phyloP scores from a whole-genome alignment of 2,888 invertebrate genomes.

The Cotesia congregata region DNA sequence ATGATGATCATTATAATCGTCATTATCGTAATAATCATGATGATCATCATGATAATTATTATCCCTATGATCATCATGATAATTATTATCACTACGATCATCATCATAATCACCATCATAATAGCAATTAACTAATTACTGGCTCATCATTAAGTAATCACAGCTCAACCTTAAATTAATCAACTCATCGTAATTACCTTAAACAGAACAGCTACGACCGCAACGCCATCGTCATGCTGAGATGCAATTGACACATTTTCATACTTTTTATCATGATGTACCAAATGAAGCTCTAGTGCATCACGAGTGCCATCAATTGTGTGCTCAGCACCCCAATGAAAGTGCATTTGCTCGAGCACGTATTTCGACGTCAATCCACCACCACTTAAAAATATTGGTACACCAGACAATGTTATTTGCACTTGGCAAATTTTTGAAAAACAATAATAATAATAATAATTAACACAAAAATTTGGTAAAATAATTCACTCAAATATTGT shows the following conservation, averaged over 20 bases:
- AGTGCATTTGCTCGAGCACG: conserved; percentile 81
- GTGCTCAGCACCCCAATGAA: conserved; percentile 90
- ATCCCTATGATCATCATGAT: too few species aligned
- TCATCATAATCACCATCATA: too few species aligned
- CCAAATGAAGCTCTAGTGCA: conserved; percentile 78
- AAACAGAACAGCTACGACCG: conserved; percentile 77
- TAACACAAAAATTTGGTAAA: background rate
- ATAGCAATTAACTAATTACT: too few species aligned
- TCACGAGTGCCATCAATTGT: conserved; percentile 77
- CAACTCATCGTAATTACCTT: conserved; percentile 68
- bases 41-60: too few species aligned
- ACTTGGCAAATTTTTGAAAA: conserved; percentile 47
- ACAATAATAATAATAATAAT: conserved; percentile 8
- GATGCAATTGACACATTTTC: conserved; percentile 72
- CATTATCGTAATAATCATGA: too few species aligned
- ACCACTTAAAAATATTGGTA: conserved; percentile 69
- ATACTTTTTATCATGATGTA: conserved; percentile 75
- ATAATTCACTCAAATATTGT: background rate
- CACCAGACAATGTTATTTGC: conserved; percentile 52
- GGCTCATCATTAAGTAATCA: too few species aligned
- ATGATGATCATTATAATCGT: too few species aligned
- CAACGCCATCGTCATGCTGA: conserved; percentile 73
- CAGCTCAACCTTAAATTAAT: too few species aligned
- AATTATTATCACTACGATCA: too few species aligned
- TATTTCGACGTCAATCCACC: conserved; percentile 75